phyloP scores from a whole-genome alignment of 1,140 invertebrate species.

The Latrodectus geometricus region DNA sequence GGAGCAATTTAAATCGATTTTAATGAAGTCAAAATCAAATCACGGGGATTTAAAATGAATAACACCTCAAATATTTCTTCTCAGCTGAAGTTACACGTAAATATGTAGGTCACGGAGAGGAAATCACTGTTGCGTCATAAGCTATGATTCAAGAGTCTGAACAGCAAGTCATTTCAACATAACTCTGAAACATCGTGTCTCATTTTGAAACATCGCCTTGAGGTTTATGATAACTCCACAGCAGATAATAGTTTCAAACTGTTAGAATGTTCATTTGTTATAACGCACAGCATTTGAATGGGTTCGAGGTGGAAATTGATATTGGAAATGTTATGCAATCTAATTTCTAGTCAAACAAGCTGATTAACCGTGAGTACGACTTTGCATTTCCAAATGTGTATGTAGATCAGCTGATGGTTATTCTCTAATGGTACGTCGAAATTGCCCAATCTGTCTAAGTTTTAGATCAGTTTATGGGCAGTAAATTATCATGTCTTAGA shows the following conservation, averaged over 20 bases:
- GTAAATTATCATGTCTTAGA: no score
- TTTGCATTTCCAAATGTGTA: not conserved
- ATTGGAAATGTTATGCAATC: slow-evolving; percentile 26
- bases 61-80: no score
- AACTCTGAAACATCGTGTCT: slow-evolving; percentile 10
- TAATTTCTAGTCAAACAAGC: slow-evolving; percentile 15
- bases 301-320: slow-evolving; percentile 45
- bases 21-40: no score
- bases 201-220: slow-evolving; percentile 42
- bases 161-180: not conserved
- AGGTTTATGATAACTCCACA: slow-evolving; percentile 43
- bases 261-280: slow-evolving; percentile 51
- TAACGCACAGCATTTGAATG: slow-evolving; percentile 29
- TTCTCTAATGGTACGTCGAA: no score
- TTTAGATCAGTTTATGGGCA: no score
- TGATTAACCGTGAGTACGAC: slow-evolving; percentile 33
- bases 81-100: not conserved
- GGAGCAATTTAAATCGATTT: no score
- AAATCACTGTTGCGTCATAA: not conserved
- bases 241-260: slow-evolving; percentile 44
- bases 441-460: no score
- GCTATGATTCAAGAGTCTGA: not conserved
- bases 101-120: not conserved
- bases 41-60: no score
- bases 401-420: no score